Base-by-base conservation (phyloP, 2,888 invertebrate species). In the Thereva nobilitata region DNA sequence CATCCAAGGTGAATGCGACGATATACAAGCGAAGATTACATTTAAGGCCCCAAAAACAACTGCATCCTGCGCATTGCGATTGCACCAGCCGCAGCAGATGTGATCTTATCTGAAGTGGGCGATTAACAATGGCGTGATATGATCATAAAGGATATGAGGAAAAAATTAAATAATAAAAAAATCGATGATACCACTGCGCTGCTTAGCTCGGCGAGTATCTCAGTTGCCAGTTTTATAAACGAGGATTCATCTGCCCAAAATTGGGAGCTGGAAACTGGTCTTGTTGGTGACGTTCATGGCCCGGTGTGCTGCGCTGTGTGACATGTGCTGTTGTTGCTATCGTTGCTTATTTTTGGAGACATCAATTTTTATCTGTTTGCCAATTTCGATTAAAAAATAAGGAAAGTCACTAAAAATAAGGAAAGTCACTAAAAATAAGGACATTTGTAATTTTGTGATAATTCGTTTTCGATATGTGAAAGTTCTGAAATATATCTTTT, bases 31-130 rank as follows among this genome's bases (percentile, higher is more conserved):
- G 61, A 61, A 53, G 23, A 55, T 42, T 12, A 12, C 42, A 9
- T 38, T 6, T 7, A 50, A 23, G 50, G 50, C 34, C 50, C 35
- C 6, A 23, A 34, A 12, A n/a, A 4, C 47, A 10, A 6, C 59
- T 59, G 61, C 61, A 61, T 61, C 61, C 61, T 61, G 61, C 50
- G 61, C 34, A 50, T 61, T 41, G 50, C 50, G 49, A 10, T 50
- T 61, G 61, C 61, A 61, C 61, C 61, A 61, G 61, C 64, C 53
- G 45, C 64, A 54, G 54, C 64, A 64, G 64, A 64, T 64, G 64
- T 45, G 64, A 64, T 64, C 64, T 54, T 64, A 64, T 54, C 53
- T 64, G 53, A 64, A 64, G 53, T 64, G 53, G 64, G 64, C 45
- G 64, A 64, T 64, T 64, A 64, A 64, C 64, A 64, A 64, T 53